Evolutionary conservation across 2,797 vertebrate genomes (phyloP).

Genomic region (Myiothlypis chrysogaster): DNA sequence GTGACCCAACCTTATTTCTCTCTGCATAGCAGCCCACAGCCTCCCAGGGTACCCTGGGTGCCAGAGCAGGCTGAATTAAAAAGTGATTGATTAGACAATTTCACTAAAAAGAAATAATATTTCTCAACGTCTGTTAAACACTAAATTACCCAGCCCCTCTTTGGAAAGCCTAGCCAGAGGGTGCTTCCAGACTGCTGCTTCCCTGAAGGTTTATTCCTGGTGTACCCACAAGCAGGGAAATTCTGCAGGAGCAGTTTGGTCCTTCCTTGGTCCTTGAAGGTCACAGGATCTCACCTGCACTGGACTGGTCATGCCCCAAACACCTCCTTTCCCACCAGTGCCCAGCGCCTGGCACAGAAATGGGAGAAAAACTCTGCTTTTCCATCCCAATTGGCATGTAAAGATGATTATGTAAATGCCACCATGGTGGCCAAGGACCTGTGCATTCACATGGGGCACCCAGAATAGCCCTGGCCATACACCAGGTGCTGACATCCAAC

Average conservation of each 20-base stretch:
- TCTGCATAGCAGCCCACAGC: background rate
- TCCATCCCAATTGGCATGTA: background rate
- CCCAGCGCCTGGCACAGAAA: rapidly evolving
- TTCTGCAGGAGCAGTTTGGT: background rate
- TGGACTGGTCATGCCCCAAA: background rate
- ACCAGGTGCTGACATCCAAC: rapidly evolving
- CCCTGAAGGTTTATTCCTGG: background rate
- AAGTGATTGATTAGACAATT: constrained; percentile 55
- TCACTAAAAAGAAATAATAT: constrained; percentile 29
- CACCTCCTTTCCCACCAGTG: background rate
- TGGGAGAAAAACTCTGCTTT: background rate
- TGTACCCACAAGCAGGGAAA: background rate
- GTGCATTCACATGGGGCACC: background rate
- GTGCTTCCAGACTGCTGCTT: background rate
- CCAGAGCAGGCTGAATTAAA: constrained; percentile 28
- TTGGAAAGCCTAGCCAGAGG: background rate
- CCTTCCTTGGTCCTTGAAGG: background rate
- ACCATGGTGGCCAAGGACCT: background rate
- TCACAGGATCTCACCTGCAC: background rate
- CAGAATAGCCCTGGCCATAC: background rate
- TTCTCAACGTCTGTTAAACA: background rate
- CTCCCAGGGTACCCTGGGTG: background rate
- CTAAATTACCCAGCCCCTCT: background rate
- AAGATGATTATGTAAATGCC: background rate
- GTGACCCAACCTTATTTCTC: background rate